These are phyloP conservation scores for Psammodynastes pulverulentus DNA, from an alignment of 2,113 vertebrate genomes.

Conservation along the genomic window DNA sequence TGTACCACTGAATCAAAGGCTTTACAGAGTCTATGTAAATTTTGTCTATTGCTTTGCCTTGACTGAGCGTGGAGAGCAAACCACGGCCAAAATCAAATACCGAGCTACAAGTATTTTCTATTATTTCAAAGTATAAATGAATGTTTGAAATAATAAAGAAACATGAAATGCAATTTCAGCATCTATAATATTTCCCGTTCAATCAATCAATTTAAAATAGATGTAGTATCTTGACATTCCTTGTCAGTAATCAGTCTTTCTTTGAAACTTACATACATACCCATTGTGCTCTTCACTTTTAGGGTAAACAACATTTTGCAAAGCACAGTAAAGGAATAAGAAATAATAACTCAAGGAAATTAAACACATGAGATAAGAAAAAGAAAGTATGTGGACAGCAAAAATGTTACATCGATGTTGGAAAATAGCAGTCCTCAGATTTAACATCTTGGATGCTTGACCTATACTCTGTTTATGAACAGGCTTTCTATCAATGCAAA, in stretches of 20 bases:
- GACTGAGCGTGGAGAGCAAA: no score
- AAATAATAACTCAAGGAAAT: not conserved
- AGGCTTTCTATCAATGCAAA: not conserved
- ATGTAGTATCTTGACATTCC: not conserved
- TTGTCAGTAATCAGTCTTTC: not conserved
- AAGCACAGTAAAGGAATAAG: not conserved
- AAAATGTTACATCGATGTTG: not conserved
- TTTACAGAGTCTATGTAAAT: no score
- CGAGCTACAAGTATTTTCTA: no score
- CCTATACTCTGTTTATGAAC: not conserved
- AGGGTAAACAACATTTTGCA: not conserved
- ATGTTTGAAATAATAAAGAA: not conserved
- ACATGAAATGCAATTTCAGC: not conserved
- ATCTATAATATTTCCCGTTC: not conserved
- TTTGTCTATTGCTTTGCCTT: no score
- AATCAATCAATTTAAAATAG: not conserved
- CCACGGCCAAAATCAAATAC: no score
- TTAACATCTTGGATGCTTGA: not conserved
- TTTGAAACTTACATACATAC: not conserved
- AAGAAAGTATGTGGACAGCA: not conserved
- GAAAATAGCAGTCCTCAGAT: not conserved
- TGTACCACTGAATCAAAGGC: no score
- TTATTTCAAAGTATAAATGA: not conserved
- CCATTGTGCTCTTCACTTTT: not conserved
- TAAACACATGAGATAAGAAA: not conserved